Conservation (phyloP, 2,888 invertebrate species). For the Amiota communis region DNA sequence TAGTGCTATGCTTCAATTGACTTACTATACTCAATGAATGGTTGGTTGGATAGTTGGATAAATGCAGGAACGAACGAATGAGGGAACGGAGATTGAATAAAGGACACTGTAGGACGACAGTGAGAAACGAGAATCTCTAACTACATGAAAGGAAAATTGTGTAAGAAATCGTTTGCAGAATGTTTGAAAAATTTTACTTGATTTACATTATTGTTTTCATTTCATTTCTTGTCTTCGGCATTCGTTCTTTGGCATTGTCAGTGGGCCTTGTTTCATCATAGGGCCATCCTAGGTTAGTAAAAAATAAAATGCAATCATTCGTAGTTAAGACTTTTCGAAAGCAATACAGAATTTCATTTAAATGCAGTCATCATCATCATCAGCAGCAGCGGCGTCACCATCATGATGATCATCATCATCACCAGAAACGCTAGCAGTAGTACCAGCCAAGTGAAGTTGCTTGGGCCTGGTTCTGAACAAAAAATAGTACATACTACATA, state of each 20-base stretch:
- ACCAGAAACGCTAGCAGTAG: no score
- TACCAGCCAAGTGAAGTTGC: no score
- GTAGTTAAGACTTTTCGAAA: slow-evolving; percentile 46
- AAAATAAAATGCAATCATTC: slow-evolving; percentile 58
- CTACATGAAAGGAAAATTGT: slow-evolving; percentile 3
- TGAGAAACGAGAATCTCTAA: not conserved
- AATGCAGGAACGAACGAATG: no score
- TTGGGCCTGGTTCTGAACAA: not conserved
- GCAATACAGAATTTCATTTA: slow-evolving; percentile 53
- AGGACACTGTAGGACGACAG: not conserved
- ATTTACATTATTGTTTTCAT: slow-evolving; percentile 17
- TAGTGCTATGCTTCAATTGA: slow-evolving; percentile 50
- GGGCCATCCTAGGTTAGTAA: slow-evolving; percentile 19
- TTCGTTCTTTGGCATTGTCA: not conserved
- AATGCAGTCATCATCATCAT: slow-evolving; percentile 51
- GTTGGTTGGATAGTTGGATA: not conserved
- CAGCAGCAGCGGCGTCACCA: not conserved
- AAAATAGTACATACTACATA: not conserved
- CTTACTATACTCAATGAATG: not conserved
- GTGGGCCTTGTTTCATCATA: not conserved
- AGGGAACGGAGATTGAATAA: not conserved
- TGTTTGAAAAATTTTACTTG: slow-evolving; percentile 7
- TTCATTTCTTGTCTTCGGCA: not conserved
- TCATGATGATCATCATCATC: no score
- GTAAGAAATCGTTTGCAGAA: slow-evolving; percentile 18